Base-by-base conservation (phyloP, 2,113 vertebrate genomes). In the Baryphthengus martii region DNA sequence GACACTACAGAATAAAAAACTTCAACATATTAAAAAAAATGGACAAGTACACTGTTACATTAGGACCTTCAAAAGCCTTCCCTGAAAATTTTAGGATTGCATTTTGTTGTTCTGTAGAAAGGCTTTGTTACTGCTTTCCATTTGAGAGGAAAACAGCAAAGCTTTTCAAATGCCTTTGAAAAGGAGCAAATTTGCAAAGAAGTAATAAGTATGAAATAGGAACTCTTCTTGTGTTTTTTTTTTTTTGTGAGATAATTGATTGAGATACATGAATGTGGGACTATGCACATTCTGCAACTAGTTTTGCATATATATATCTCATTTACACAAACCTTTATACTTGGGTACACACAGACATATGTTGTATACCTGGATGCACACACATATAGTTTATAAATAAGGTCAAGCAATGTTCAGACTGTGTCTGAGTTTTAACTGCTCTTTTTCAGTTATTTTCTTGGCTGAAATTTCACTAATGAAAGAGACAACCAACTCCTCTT, bases 71-170 rank as follows among this genome's bases (percentile, higher is more conserved):
- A 81, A 52, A 39, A 67, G 20, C 16, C 66, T 85, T 90, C 62
- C 80, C 20, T 78, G n/a, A 90, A 93, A 93, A 63, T 42, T n/a
- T 72, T 37, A 68, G 53, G 24, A 78, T 62, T 59, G 58, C 6
- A 5, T 50, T 87, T 86, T 40, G 18, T 29, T 93, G 28, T n/a
- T 87, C 80, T 87, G 52, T 66, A 91, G 88, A 94, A 93, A 89
- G 76, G 53, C 20, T 89, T 91, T 84, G 15, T 88, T 97, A 95
- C 82, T 94, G 90, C 76, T 91, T 97, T 97, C 47, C 28, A 53
- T 97, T 93, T 96, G 89, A 97, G 92, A 97, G 92, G 94, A 96
- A 97, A 94, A 85, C 94, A 97, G 83, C 39, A 95, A 85, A 93
- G 71, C 72, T 95, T 96, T 96, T 96, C 75, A 97, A 82, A 96